Conservation (phyloP, 2,888 invertebrate genomes). For the Eurois occulta region DNA sequence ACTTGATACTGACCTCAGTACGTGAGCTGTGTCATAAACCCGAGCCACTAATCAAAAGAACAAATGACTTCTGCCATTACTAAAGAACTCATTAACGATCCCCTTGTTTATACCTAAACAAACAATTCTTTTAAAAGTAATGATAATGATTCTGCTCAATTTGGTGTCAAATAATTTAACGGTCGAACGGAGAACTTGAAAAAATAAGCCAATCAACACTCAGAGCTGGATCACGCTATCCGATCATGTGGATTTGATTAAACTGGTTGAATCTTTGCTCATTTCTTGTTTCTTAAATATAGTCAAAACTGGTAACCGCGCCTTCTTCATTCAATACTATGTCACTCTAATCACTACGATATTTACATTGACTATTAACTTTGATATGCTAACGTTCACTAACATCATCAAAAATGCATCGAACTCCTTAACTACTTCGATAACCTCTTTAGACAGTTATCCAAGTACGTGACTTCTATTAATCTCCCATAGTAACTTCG, state of each 20-base stretch:
- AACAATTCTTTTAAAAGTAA: conserved; percentile 55
- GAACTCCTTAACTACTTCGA: conserved; percentile 29
- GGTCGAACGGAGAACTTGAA: conserved; percentile 37
- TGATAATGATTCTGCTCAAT: conserved; percentile 51
- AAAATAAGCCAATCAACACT: conserved; percentile 48
- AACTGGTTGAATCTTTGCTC: conserved; percentile 34
- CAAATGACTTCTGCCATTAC: conserved; percentile 58
- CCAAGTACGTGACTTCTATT: conserved; percentile 29
- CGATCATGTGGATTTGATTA: conserved; percentile 42
- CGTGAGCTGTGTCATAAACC: conserved; percentile 33
- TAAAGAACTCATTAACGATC: conserved; percentile 55
- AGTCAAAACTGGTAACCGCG: not conserved
- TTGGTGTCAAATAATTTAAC: conserved; percentile 50
- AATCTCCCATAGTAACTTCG: conserved; percentile 50
- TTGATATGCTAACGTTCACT: conserved; percentile 7
- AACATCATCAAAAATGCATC: conserved; percentile 35
- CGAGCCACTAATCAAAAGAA: conserved; percentile 35
- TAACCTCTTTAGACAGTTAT: conserved; percentile 49
- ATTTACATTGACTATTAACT: conserved; percentile 23
- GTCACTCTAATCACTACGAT: not conserved
- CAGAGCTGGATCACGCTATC: conserved; percentile 46
- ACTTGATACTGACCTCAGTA: conserved; percentile 8
- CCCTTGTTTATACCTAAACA: conserved; percentile 57
- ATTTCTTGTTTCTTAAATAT: not conserved
- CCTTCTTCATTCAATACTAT: conserved; percentile 9